Evolutionary conservation across 2,888 invertebrate species (phyloP).

Genomic region (Allophyes oxyacanthae): DNA sequence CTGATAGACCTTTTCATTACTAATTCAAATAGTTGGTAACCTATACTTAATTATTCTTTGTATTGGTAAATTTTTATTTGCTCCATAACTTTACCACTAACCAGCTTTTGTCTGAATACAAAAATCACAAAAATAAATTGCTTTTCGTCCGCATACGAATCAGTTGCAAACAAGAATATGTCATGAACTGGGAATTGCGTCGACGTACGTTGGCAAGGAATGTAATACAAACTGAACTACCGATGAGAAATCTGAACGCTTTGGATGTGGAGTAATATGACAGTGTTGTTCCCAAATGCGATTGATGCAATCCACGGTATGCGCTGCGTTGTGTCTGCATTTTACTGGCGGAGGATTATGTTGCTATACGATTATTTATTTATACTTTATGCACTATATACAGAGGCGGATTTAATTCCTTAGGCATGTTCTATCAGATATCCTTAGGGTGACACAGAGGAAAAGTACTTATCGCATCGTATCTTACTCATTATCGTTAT

Average conservation of each 20-base stretch:
- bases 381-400: too few species aligned
- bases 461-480: too few species aligned
- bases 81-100: too few species aligned
- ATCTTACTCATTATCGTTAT: too few species aligned
- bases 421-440: too few species aligned
- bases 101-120: background rate
- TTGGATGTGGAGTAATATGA: conserved; percentile 5
- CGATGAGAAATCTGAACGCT: conserved; percentile 14
- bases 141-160: background rate
- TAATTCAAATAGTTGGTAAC: too few species aligned
- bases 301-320: conserved; percentile 25
- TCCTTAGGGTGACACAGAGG: too few species aligned
- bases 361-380: too few species aligned
- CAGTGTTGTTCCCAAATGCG: conserved; percentile 18
- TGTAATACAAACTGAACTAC: conserved; percentile 18
- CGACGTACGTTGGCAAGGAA: conserved; percentile 6
- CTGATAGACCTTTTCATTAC: too few species aligned
- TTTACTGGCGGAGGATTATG: background rate
- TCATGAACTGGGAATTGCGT: conserved; percentile 5
- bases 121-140: conserved; percentile 1
- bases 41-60: too few species aligned
- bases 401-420: too few species aligned
- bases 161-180: conserved; percentile 3
- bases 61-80: too few species aligned
- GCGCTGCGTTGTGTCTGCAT: background rate